Evolutionary conservation across 2,888 invertebrate species (phyloP).

Genomic region (Philopedon plagiatum): DNA sequence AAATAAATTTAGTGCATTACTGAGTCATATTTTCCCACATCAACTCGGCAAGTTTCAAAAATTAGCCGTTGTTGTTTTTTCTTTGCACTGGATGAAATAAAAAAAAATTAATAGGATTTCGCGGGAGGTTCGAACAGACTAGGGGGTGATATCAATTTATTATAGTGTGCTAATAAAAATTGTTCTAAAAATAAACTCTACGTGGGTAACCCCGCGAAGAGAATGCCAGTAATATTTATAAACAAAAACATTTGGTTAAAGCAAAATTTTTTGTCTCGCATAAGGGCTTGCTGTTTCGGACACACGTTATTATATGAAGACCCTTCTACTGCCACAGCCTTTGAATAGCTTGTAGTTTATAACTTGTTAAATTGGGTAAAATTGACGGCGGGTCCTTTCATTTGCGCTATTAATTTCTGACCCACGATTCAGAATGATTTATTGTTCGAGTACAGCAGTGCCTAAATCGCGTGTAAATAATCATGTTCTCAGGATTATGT

Average conservation of each 20-base stretch:
- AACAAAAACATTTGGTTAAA: neutral
- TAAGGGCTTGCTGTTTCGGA: neutral
- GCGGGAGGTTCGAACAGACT: too few species aligned
- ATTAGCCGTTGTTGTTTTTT: too few species aligned
- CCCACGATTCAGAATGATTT: conserved; percentile 30
- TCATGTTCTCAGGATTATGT: conserved; percentile 5
- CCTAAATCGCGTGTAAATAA: conserved; percentile 19
- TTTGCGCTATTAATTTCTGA: conserved; percentile 34
- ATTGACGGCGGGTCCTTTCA: conserved; percentile 24
- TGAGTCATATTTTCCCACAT: too few species aligned
- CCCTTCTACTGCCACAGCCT: conserved; percentile 14
- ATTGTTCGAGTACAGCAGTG: conserved; percentile 17
- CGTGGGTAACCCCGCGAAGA: too few species aligned
- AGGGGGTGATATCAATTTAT: too few species aligned
- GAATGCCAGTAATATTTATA: too few species aligned
- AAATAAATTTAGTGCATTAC: too few species aligned
- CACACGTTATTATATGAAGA: neutral
- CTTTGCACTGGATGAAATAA: too few species aligned
- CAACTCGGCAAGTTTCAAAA: too few species aligned
- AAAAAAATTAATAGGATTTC: too few species aligned
- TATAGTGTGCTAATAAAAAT: too few species aligned
- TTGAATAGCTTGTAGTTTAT: conserved; percentile 27
- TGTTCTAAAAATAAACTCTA: too few species aligned
- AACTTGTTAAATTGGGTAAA: conserved; percentile 32
- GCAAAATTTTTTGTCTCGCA: neutral